Conservation (phyloP, 2,888 invertebrate genomes). For the Epinotia ramella region DNA sequence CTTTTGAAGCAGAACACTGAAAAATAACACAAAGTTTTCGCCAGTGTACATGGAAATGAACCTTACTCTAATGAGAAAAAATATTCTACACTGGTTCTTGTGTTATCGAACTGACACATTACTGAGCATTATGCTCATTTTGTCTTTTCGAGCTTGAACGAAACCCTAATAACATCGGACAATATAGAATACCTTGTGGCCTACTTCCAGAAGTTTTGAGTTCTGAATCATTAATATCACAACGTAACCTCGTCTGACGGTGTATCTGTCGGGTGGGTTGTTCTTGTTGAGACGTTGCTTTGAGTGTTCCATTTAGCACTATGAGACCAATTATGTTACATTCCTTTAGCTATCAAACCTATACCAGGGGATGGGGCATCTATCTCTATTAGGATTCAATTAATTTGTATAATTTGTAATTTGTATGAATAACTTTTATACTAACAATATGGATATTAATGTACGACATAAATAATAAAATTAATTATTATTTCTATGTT, state of each 20-base stretch:
- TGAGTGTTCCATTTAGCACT: background rate
- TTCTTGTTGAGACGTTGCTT: background rate
- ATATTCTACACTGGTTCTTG: too few relatives aligned
- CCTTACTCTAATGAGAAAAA: too few relatives aligned
- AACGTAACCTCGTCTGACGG: background rate
- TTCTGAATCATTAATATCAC: conserved; percentile 15
- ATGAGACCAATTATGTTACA: background rate
- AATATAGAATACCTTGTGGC: background rate
- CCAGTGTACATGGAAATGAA: too few relatives aligned
- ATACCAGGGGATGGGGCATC: too few relatives aligned
- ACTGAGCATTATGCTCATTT: background rate
- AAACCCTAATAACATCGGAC: background rate
- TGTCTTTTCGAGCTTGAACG: background rate
- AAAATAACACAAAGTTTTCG: background rate
- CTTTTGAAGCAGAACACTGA: background rate
- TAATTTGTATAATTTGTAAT: too few relatives aligned
- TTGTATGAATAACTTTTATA: too few relatives aligned
- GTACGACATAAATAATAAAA: too few relatives aligned
- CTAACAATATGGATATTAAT: too few relatives aligned
- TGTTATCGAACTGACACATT: too few relatives aligned
- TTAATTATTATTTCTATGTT: too few relatives aligned
- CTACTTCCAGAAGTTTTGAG: conserved; percentile 6
- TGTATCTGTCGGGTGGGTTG: background rate
- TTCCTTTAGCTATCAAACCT: background rate
- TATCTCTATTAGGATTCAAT: too few relatives aligned